phyloP scores from a whole-genome alignment of 1,140 invertebrate species.

The Armadillidium nasatum region DNA sequence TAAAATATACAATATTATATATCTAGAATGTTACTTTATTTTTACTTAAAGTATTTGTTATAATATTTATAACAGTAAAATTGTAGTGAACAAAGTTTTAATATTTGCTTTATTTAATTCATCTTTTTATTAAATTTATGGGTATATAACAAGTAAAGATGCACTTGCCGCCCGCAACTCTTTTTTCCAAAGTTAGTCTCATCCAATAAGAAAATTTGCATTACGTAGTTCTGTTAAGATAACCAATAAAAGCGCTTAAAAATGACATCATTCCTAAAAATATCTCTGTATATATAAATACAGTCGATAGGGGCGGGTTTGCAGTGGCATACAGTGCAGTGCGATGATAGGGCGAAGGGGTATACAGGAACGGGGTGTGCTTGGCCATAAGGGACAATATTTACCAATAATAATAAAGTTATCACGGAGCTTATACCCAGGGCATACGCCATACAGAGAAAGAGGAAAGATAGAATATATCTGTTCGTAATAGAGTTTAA shows the following conservation, averaged over 20 bases:
- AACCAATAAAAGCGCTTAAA: background rate
- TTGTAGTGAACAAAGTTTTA: background rate
- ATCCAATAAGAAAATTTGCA: background rate
- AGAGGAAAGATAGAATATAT: background rate
- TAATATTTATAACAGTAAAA: background rate
- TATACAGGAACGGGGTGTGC: slow-evolving; percentile 2
- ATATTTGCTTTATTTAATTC: background rate
- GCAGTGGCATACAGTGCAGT: slow-evolving; percentile 8
- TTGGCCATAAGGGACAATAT: background rate
- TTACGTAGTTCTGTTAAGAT: slow-evolving; percentile 1
- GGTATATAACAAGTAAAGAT: background rate
- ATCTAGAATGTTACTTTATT: background rate
- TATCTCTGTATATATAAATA: background rate
- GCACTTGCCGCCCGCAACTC: background rate
- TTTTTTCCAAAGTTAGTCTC: background rate
- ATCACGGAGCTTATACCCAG: background rate
- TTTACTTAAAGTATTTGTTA: background rate
- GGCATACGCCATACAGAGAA: slow-evolving; percentile 9
- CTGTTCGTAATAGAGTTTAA: background rate
- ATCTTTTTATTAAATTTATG: background rate
- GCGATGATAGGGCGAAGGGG: slow-evolving; percentile 6
- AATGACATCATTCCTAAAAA: slow-evolving; percentile 2
- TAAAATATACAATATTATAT: background rate
- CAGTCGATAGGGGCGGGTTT: background rate
- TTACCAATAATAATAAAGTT: background rate